Base-by-base conservation (phyloP, 2,797 vertebrate species). In the Spatula clypeata region DNA sequence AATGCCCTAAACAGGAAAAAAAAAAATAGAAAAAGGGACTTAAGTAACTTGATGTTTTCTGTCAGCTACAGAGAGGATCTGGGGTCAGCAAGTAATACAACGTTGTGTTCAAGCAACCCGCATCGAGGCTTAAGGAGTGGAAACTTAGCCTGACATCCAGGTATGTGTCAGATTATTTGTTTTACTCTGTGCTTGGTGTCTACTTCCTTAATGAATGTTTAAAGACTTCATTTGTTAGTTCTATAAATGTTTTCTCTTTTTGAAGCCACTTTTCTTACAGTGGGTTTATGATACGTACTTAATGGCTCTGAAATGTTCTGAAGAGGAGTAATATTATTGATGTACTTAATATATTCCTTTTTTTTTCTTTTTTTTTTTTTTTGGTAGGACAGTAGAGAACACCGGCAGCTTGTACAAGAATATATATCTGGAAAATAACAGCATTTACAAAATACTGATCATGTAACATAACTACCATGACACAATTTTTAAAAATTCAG, bases 31-130 rank as follows among this genome's bases (percentile, higher is more conserved):
- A 17, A 27, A 27, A 18, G 3, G 4, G 14, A 42, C 34, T 49
- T 69, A 2, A 54, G 32, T 47, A 82, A 64, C 38, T n/a, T 27
- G 2, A 11, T 1, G 1, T 32, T 90, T 88, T 87, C 27, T 53
- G 27, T 60, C 67, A 32, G 21, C 27, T 67, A 27, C 2, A 34
- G 45, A n/a, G 13, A 57, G 51, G n/a, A 29, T 73, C 58, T 26
- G 45, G 5, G 0, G 74, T 27, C 27, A 49, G 44, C 16, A 42
- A 0, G 0, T 27, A 24, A 45, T 0, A 38, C 23, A 34, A 2
- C 13, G 24, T 3, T 80, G 16, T 3, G 2, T 49, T 65, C 29
- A 36, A 18, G 36, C 53, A 87, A 20, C 27, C 27, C 27, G 40
- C 62, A 71, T 34, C 49, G 27, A 65, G 40, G 42, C 31, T 27